Percentiles rank a stretch among this genome's conserved stretches.
Conservation (phyloP, 2,888 invertebrate genomes). For the Troglohyphantes excavatus region DNA sequence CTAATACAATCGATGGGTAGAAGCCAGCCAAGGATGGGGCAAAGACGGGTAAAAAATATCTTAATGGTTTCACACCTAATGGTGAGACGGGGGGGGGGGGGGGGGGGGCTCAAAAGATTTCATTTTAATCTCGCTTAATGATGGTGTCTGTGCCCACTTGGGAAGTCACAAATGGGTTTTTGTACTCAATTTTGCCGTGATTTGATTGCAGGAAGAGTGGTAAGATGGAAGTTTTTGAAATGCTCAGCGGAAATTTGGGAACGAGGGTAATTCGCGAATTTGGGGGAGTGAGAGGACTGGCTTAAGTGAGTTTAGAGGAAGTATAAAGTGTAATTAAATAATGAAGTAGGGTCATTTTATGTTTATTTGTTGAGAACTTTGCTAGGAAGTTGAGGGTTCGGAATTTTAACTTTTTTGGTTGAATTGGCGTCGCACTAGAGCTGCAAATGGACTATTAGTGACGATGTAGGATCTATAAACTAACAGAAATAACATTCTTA, state of each 20-base stretch:
- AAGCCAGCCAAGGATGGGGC: neutral
- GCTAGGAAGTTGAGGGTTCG: no score
- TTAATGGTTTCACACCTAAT: constrained; percentile 74
- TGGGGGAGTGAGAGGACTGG: neutral
- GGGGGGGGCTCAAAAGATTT: constrained; percentile 57
- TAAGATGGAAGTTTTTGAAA: constrained; percentile 45
- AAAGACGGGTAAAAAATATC: constrained; percentile 7
- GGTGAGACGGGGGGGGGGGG: neutral
- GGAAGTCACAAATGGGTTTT: constrained; percentile 75
- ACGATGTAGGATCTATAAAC: no score
- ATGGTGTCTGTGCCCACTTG: constrained; percentile 60
- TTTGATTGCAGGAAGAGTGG: constrained; percentile 58
- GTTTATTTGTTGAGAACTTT: neutral
- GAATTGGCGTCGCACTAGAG: no score
- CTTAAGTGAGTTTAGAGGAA: constrained; percentile 15
- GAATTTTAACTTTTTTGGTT: no score
- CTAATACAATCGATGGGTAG: constrained; percentile 72
- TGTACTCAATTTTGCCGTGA: constrained; percentile 72
- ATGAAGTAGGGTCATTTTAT: neutral
- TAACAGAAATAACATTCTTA: no score
- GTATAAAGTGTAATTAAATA: constrained; percentile 4
- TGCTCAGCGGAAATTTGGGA: constrained; percentile 44
- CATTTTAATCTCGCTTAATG: constrained; percentile 78
- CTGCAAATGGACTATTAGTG: no score
- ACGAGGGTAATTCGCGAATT: constrained; percentile 13